Base-by-base conservation (phyloP, 92 coral and sea anemone genomes). In the Paramuricea clavata region DNA sequence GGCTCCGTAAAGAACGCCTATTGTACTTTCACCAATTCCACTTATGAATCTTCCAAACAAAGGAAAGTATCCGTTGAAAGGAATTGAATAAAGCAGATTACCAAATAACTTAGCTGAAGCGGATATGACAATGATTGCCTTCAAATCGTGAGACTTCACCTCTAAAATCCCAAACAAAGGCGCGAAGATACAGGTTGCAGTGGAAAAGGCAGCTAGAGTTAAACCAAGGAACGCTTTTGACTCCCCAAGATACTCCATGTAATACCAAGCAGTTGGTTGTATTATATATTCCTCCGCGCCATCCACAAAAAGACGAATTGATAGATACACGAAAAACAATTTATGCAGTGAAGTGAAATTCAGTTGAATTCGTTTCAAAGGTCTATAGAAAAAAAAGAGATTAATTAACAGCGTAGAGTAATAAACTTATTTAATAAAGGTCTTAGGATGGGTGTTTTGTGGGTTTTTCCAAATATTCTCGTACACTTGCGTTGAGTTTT, bases 251-350 rank as follows among this genome's bases (percentile, higher is more conserved):
- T n/a, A n/a, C n/a, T n/a, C n/a, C n/a, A n/a, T n/a, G n/a, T n/a
- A n/a, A n/a, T n/a, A n/a, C n/a, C n/a, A n/a, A n/a, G n/a, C n/a
- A n/a, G n/a, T n/a, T n/a, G n/a, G n/a, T n/a, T 27, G 34, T 6
- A 65, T 65, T 28, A 65, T 13, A 13, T 21, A 65, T 65, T 65
- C 72, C 33, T 65, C 72, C 72, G 25, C 10, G 16, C 72, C 72
- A n/a, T 23, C 72, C 34, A 65, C 72, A 15, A 33, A 4, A 17
- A 23, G 32, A 21, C 33, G 72, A 23, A 65, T 4, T 4, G 72
- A 65, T 15, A 65, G 35, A 28, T 65, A 65, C 32, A 23, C 15
- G 41, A 65, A 65, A 8, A 65, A 16, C 28, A 33, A 27, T 27
- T 27, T 2, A 23, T 23, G 3, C 64, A 56, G 21, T 56, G 64